Evolutionary conservation across 2,797 vertebrate genomes (phyloP).

Genomic region (Enteromius radiatus): DNA sequence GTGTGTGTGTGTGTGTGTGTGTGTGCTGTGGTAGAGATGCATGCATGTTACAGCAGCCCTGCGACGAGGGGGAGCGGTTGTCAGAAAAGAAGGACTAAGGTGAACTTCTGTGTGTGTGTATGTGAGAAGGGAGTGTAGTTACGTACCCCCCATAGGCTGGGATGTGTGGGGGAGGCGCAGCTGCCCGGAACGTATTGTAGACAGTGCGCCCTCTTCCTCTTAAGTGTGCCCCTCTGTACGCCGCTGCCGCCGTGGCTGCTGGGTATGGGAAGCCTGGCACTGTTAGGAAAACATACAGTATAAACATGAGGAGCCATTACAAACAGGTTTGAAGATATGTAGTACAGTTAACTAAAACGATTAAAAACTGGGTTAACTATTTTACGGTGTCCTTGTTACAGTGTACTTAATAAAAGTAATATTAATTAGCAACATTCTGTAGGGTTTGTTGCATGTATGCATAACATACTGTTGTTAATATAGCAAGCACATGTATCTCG

Average conservation of each 20-base stretch:
- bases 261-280: constrained; percentile 96
- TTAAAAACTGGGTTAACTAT: background rate
- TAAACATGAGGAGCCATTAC: background rate
- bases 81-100: constrained; percentile 19
- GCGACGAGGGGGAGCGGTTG: background rate
- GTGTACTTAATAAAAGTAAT: background rate
- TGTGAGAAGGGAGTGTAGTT: background rate
- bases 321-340: background rate
- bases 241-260: constrained; percentile 88
- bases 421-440: background rate
- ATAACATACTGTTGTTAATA: background rate
- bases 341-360: background rate
- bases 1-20: constrained; percentile 10
- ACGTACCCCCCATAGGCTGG: constrained; percentile 95
- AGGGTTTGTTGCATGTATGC: background rate
- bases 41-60: constrained; percentile 46
- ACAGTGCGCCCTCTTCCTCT: constrained; percentile 92
- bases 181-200: constrained; percentile 93
- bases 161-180: constrained; percentile 92
- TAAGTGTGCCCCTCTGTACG: constrained; percentile 93
- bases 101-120: constrained; percentile 30
- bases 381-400: background rate
- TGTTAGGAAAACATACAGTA: constrained; percentile 60
- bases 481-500: background rate
- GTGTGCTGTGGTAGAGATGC: constrained; percentile 29